Conservation (phyloP, 1,140 invertebrate genomes). For the Teleogryllus occipitalis region DNA sequence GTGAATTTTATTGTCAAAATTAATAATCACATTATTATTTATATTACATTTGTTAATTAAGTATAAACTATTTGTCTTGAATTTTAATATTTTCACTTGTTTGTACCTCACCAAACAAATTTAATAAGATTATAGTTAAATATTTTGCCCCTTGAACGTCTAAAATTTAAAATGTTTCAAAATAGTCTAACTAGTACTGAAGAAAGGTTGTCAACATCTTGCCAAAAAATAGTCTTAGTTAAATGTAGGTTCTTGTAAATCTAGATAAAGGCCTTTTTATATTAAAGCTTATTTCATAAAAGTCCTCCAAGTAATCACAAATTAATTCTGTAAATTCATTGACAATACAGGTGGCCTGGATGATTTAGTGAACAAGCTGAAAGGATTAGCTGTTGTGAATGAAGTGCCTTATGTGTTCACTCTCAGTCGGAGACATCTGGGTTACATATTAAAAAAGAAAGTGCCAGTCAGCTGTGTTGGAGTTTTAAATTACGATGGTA, state of each 20-base stretch:
- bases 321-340: neutral
- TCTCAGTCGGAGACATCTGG: slow-evolving; percentile 41
- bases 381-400: slow-evolving; percentile 27
- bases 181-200: too few species aligned
- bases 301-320: neutral
- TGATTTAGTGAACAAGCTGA: slow-evolving; percentile 9
- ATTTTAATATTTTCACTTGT: too few species aligned
- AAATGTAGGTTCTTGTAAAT: neutral
- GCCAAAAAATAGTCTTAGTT: too few species aligned
- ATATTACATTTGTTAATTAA: too few species aligned
- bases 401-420: slow-evolving; percentile 46
- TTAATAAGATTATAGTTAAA: too few species aligned
- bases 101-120: too few species aligned
- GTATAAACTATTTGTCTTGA: too few species aligned
- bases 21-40: too few species aligned
- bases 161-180: too few species aligned
- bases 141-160: too few species aligned
- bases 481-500: slow-evolving; percentile 47
- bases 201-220: too few species aligned
- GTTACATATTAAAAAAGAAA: slow-evolving; percentile 43
- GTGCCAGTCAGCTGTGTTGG: slow-evolving; percentile 47
- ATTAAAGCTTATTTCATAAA: neutral
- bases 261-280: neutral
- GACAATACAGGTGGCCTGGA: slow-evolving; percentile 10
- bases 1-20: too few species aligned